Conservation (phyloP, 2,797 vertebrate species). For the Neostethus bicornis region DNA sequence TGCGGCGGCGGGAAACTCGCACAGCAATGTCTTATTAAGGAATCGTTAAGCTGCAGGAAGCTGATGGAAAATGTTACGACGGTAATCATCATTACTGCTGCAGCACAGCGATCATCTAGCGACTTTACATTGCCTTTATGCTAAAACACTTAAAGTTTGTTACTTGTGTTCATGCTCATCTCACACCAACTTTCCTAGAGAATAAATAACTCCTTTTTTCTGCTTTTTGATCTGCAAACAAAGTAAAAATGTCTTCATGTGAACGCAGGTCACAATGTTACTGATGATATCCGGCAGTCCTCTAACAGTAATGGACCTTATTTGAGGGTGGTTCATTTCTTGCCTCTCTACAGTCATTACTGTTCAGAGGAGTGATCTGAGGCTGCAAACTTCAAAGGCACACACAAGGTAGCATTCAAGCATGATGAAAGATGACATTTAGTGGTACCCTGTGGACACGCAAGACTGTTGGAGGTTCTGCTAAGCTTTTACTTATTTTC, state of each 20-base stretch:
- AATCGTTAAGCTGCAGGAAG: conserved; percentile 44
- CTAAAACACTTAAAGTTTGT: conserved; percentile 10
- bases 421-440: conserved; percentile 69
- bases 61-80: conserved; percentile 63
- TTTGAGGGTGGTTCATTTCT: conserved; percentile 69
- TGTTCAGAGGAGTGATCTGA: conserved; percentile 65
- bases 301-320: conserved; percentile 63
- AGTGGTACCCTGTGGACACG: conserved; percentile 53
- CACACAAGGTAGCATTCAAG: conserved; percentile 50
- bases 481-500: conserved; percentile 33
- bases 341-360: conserved; percentile 62
- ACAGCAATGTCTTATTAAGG: conserved; percentile 40
- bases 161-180: conserved; percentile 39
- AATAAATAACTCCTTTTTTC: conserved; percentile 50
- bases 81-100: conserved; percentile 54
- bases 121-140: conserved; percentile 44
- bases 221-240: conserved; percentile 22
- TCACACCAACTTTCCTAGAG: conserved; percentile 23
- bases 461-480: conserved; percentile 34
- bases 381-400: conserved; percentile 69
- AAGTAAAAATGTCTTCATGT: conserved; percentile 57
- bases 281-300: conserved; percentile 45
- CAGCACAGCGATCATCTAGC: conserved; percentile 38
- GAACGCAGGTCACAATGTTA: conserved; percentile 35
- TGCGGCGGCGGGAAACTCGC: conserved; percentile 33